Conservation (phyloP, 2,113 vertebrate genomes). For the Cyanoramphus novaezelandiae region DNA sequence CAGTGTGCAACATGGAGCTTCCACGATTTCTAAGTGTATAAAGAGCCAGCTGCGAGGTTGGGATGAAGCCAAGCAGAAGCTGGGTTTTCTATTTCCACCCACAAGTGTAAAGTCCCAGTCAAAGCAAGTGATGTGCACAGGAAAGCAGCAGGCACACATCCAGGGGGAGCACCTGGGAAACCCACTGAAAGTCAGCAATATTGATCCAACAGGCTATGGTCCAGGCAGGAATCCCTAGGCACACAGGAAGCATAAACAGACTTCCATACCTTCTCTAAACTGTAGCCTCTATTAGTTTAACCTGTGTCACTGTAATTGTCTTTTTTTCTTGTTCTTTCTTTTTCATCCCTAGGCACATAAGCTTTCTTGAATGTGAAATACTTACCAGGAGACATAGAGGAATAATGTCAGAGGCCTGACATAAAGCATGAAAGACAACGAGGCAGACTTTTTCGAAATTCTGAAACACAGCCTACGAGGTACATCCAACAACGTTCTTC, state of each 20-base stretch:
- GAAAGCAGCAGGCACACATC: background rate
- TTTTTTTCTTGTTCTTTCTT: background rate
- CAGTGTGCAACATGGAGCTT: background rate
- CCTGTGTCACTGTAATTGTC: background rate
- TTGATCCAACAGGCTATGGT: background rate
- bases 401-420: constrained; percentile 8
- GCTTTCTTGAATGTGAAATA: constrained; percentile 6
- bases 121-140: background rate
- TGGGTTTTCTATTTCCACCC: background rate
- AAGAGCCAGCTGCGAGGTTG: background rate
- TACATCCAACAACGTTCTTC: background rate
- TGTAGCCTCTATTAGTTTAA: constrained; percentile 1
- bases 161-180: background rate
- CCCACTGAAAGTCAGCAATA: background rate
- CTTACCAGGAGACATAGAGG: constrained; percentile 9
- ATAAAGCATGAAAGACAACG: background rate
- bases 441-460: constrained; percentile 1
- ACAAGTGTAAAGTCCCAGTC: background rate
- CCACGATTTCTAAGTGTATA: background rate
- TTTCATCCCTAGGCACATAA: background rate
- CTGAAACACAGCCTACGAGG: background rate
- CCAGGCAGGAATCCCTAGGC: background rate
- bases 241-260: background rate
- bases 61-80: background rate
- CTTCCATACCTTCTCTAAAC: background rate